These are phyloP conservation scores for Drosophila baimaii DNA, from an alignment of 1,140 invertebrate genomes.

Conservation along the genomic window DNA sequence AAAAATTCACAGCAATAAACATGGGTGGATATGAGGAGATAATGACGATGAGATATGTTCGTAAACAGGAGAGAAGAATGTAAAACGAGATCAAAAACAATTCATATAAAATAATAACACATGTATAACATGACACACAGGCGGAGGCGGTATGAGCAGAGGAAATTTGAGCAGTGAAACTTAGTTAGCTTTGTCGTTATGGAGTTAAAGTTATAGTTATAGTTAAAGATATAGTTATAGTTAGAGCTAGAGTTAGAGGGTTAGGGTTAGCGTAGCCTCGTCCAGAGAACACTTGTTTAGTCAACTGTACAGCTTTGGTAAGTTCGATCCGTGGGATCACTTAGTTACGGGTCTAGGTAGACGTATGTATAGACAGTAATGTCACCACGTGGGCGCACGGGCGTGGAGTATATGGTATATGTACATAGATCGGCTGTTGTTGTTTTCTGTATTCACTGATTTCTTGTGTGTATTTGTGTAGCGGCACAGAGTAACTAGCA, in stretches of 20 bases:
- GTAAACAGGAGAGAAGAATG: constrained; percentile 61
- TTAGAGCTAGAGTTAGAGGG: constrained; percentile 26
- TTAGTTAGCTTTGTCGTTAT: constrained; percentile 7
- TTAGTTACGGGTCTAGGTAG: constrained; percentile 61
- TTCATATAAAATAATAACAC: constrained; percentile 26
- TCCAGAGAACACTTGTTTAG: constrained; percentile 62
- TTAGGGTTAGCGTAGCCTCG: constrained; percentile 44
- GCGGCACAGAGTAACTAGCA: constrained; percentile 61
- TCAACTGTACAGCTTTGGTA: constrained; percentile 71
- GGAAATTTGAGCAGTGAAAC: constrained; percentile 8
- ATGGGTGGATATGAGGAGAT: constrained; percentile 19
- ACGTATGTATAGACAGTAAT: constrained; percentile 59
- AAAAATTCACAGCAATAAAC: constrained; percentile 50
- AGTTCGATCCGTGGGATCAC: constrained; percentile 48
- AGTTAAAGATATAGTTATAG: constrained; percentile 35
- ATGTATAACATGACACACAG: constrained; percentile 8
- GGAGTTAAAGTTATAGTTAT: constrained; percentile 9
- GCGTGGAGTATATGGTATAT: constrained; percentile 29
- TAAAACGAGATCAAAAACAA: constrained; percentile 52
- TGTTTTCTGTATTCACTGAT: constrained; percentile 34
- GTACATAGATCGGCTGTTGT: constrained; percentile 48
- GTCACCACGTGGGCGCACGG: constrained; percentile 15
- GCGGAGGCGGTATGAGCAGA: background rate
- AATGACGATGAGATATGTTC: constrained; percentile 25
- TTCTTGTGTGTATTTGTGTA: constrained; percentile 70